Evolutionary conservation across 2,113 vertebrate species (phyloP), one percentile per base, ranked within the genome.

Genomic region (Cygnus buccinator): DNA sequence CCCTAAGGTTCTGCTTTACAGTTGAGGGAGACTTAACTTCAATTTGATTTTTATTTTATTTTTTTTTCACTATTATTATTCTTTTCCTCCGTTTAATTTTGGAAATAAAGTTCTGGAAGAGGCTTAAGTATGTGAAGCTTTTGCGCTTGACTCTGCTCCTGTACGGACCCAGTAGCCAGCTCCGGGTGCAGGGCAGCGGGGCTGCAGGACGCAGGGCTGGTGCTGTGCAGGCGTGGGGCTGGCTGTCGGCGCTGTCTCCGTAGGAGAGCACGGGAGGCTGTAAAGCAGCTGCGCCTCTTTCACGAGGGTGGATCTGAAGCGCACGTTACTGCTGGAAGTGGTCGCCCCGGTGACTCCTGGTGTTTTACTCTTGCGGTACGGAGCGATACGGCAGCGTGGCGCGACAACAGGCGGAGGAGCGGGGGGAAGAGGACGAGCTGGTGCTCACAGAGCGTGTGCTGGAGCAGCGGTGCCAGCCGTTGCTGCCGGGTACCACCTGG

Each of bases 1-100:
- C 31, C 25, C 73, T 29, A 87, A 83, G 55, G 83, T 89, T 91
- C 59, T 62, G 15, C 54, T 79, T 25, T 87, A 80, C 55, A 26
- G 7, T 52, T 84, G 22, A 35, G 33, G 70, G 28, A 55, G 28
- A 31, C 20, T 78, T 55, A 14, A 39, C 28, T 91, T 79, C 29
- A 41, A 0, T 79, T 74, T 73, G 31, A 62, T 76, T 90, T 39
- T 84, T 78, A 50, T 46, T 44, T 72, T 61, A 5, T 13, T 11
- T 52, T 61, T 13, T 11, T 58, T 35, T 35, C 35, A 33, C 35
- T 61, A 6, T 4, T 7, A 4, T 50, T 59, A 5, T 46, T 43
- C 68, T 54, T 52, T 7, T 5, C 14, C 4, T 7, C 20, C 4
- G 4, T 10, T 54, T 33, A 28, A 26, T 66, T 86, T 76, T 94